Conservation (phyloP, 2,888 invertebrate species). For the Himalopsyche kuldschensis region DNA sequence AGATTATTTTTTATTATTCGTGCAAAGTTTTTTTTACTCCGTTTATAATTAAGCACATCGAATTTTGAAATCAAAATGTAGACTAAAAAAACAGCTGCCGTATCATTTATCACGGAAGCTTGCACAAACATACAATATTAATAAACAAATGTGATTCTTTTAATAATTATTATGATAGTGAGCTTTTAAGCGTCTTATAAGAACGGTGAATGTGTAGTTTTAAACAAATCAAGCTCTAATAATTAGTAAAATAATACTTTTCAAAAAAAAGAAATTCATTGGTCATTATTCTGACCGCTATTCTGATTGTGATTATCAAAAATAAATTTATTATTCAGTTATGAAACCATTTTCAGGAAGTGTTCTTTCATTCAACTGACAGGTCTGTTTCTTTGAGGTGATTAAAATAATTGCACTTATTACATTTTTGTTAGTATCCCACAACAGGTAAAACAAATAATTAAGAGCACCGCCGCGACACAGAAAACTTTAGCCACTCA, state of each 20-base stretch:
- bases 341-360: background rate
- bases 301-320: background rate
- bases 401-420: background rate
- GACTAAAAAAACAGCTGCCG: background rate
- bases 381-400: background rate
- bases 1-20: background rate
- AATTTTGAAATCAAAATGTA: background rate
- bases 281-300: too few species aligned
- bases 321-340: background rate
- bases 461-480: background rate
- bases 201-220: background rate
- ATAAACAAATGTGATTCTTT: conserved; percentile 9
- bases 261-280: background rate
- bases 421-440: background rate
- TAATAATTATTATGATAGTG: too few species aligned
- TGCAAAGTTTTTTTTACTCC: conserved; percentile 6
- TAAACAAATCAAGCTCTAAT: background rate
- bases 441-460: background rate
- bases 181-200: too few species aligned
- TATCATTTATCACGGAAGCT: conserved; percentile 22
- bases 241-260: conserved; percentile 2
- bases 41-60: conserved; percentile 1
- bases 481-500: background rate
- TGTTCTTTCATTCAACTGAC: background rate
- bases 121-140: conserved; percentile 27